These are phyloP conservation scores for Pluvialis apricaria DNA, from an alignment of 2,113 vertebrate genomes.

Conservation along the genomic window DNA sequence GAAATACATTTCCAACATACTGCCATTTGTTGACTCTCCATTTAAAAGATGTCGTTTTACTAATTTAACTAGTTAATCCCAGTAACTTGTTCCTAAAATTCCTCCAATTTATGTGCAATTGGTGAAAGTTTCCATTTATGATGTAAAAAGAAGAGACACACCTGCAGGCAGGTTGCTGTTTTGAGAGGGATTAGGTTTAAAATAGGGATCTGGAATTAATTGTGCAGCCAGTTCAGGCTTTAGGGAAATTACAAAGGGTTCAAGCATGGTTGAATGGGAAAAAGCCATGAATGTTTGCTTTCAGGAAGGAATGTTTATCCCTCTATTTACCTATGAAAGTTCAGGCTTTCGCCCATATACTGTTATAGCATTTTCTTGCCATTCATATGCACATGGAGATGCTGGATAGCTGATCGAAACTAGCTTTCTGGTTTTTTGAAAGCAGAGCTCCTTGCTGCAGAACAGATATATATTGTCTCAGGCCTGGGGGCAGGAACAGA, in stretches of 20 bases:
- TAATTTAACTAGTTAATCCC: neutral
- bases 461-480: neutral
- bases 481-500: neutral
- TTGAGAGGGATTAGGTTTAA: constrained; percentile 76
- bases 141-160: constrained; percentile 62
- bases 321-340: constrained; percentile 59
- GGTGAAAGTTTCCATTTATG: neutral
- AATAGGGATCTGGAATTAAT: constrained; percentile 79
- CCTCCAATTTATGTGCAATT: neutral
- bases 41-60: neutral
- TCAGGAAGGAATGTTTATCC: constrained; percentile 77
- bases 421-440: neutral
- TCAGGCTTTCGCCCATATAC: neutral
- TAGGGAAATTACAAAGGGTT: constrained; percentile 76
- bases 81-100: neutral
- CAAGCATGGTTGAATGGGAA: constrained; percentile 72
- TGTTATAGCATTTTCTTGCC: neutral
- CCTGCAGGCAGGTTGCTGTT: constrained; percentile 76
- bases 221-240: constrained; percentile 75
- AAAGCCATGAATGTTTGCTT: constrained; percentile 78
- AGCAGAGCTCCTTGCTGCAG: neutral
- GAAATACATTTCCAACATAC: rapidly evolving
- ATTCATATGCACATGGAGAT: neutral
- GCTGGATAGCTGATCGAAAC: neutral
- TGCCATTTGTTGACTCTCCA: neutral